Conservation (phyloP, 2,113 vertebrate genomes). For the Rhipidura dahli region DNA sequence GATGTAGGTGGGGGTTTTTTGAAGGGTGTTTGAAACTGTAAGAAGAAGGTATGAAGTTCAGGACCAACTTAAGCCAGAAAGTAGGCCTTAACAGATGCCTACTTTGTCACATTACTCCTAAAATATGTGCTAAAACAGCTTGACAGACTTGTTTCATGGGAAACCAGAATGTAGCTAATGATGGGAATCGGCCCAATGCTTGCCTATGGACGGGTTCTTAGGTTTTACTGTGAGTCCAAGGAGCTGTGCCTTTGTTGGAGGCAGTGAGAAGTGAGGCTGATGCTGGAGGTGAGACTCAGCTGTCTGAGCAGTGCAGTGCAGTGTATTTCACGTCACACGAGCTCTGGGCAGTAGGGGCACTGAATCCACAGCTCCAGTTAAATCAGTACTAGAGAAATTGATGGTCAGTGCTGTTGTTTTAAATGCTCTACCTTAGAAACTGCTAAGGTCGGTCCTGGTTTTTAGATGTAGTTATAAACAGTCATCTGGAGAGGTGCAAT, state of each 20-base stretch:
- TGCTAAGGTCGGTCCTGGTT: neutral
- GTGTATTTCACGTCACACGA: neutral
- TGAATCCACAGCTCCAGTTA: neutral
- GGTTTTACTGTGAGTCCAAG: neutral
- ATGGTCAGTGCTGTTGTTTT: neutral
- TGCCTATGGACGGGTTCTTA: fast-evolving
- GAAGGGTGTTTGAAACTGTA: neutral
- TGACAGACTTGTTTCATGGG: neutral
- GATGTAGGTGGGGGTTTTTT: neutral
- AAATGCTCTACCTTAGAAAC: neutral
- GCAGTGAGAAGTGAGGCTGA: neutral
- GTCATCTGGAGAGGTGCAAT: neutral
- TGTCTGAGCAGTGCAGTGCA: fast-evolving
- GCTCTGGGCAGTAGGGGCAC: neutral
- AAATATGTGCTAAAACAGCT: neutral
- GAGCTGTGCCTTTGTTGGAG: neutral
- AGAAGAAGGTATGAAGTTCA: neutral
- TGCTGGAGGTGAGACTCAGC: neutral
- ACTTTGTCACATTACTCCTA: neutral
- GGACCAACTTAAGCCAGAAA: neutral
- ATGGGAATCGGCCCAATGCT: neutral
- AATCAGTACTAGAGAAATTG: neutral
- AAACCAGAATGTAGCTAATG: neutral
- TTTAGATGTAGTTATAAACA: neutral
- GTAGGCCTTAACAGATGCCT: neutral